Evolutionary conservation across 2,797 vertebrate species (phyloP), one percentile per base, ranked within the genome.

Genomic region (Bryconaethiops microstoma): DNA sequence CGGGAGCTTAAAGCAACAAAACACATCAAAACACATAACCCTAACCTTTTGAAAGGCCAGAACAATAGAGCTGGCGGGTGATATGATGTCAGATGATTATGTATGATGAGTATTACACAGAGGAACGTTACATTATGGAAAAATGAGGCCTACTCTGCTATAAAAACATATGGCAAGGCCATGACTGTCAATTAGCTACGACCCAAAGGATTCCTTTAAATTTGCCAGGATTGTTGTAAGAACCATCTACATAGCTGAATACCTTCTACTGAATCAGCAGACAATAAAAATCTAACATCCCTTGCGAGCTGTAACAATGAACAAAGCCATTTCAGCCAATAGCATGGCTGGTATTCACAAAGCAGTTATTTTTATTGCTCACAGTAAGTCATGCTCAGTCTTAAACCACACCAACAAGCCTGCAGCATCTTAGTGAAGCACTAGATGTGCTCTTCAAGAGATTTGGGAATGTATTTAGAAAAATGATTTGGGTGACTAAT

Each of bases 11-110:
- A 86, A 85, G 79, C 79, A 85, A 82, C 7, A 73, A 50, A 80
- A 78, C 5, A 25, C 12, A 62, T 70, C 21, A 1, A n/a, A n/a
- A n/a, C n/a, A n/a, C n/a, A n/a, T n/a, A n/a, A n/a, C n/a, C n/a
- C n/a, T n/a, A n/a, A 35, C 79, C 13, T 45, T 76, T 67, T 50
- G 60, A 63, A 81, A 87, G 68, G 70, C 55, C 65, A 78, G 85
- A 90, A 91, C 84, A 89, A 89, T 74, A 57, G 76, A 65, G 60
- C 79, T 74, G 87, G 86, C 74, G 84, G 86, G 81, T 35, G 83
- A 86, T 78, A 83, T 88, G 90, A 89, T 88, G 83, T 86, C 80
- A 83, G 86, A 82, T 89, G 90, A 91, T 90, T 52, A 80, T 62
- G 64, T 67, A 76, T 84, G 89, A 89, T 88, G 86, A 4, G 54